Evolutionary conservation across 1,140 invertebrate species (phyloP).

Genomic region (Cephus cinctus): DNA sequence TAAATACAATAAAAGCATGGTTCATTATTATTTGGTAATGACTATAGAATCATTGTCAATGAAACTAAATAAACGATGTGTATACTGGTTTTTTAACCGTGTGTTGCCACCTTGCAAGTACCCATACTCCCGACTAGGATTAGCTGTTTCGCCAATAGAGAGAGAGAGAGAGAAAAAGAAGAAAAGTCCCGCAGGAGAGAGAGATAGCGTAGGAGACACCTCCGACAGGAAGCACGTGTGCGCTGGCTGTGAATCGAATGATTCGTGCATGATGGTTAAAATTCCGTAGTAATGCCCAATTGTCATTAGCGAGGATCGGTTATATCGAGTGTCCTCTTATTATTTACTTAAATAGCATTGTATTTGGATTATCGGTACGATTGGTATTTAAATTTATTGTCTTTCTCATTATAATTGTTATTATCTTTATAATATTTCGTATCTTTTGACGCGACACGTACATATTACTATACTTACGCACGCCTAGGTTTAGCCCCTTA

Average conservation of each 20-base stretch:
- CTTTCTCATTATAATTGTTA: constrained; percentile 9
- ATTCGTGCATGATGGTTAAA: constrained; percentile 22
- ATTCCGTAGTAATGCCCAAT: constrained; percentile 18
- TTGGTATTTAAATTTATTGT: constrained; percentile 11
- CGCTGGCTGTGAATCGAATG: neutral
- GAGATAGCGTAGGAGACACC: neutral
- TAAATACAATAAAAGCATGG: constrained; percentile 30
- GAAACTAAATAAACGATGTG: constrained; percentile 45
- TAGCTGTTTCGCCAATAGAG: neutral
- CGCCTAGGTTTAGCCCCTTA: constrained; percentile 39
- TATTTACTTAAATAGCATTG: constrained; percentile 14
- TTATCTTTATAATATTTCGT: constrained; percentile 3
- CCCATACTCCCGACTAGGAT: constrained; percentile 1
- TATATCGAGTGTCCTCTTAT: too few relatives aligned
- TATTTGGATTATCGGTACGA: constrained; percentile 24
- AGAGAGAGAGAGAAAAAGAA: neutral
- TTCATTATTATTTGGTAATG: constrained; percentile 38
- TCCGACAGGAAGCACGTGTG: neutral
- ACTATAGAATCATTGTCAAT: constrained; percentile 44
- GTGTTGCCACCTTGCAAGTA: constrained; percentile 23
- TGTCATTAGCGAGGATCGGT: too few relatives aligned
- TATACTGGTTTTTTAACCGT: constrained; percentile 45
- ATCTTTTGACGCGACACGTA: constrained; percentile 1
- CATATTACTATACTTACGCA: constrained; percentile 18
- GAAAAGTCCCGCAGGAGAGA: neutral